Evolutionary conservation across 2,888 invertebrate species (phyloP).

Genomic region (Acleris cristana): DNA sequence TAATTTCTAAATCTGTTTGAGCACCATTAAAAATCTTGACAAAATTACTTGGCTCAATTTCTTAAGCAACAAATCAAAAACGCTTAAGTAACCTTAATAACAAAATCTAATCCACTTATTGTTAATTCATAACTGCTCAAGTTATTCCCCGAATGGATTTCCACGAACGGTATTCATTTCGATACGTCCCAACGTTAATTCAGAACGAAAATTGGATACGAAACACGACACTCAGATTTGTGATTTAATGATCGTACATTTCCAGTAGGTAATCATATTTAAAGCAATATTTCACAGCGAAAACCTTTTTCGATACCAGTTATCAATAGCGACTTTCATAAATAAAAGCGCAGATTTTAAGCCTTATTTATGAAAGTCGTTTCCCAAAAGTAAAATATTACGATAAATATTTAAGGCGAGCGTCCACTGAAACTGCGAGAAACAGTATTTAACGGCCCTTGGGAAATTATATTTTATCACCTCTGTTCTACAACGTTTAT

Average conservation of each 20-base stretch:
- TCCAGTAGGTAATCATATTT: conserved; percentile 12
- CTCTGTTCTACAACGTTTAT: conserved; percentile 37
- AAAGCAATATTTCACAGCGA: conserved; percentile 26
- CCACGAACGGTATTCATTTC: not conserved
- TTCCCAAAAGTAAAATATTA: conserved; percentile 34
- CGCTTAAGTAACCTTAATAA: too few relatives aligned
- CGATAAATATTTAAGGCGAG: conserved; percentile 35
- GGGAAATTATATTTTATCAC: conserved; percentile 39
- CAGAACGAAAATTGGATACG: not conserved
- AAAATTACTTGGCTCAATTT: too few relatives aligned
- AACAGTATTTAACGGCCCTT: conserved; percentile 36
- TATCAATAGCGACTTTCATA: conserved; percentile 28
- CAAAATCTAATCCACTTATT: too few relatives aligned
- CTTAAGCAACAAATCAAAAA: too few relatives aligned
- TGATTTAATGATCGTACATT: conserved; percentile 11
- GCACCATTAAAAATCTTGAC: too few relatives aligned
- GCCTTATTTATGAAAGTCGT: conserved; percentile 32
- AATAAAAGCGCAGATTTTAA: conserved; percentile 31
- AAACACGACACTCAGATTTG: not conserved
- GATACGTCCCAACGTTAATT: not conserved
- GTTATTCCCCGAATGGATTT: not conserved
- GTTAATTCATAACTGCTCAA: too few relatives aligned
- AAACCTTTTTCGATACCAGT: conserved; percentile 21
- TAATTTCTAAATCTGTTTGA: too few relatives aligned
- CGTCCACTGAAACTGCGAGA: conserved; percentile 36